Evolutionary conservation across 37 sponge, comb jelly and placozoan genomes (phyloP).

Genomic region (Petrosia ficiformis): DNA sequence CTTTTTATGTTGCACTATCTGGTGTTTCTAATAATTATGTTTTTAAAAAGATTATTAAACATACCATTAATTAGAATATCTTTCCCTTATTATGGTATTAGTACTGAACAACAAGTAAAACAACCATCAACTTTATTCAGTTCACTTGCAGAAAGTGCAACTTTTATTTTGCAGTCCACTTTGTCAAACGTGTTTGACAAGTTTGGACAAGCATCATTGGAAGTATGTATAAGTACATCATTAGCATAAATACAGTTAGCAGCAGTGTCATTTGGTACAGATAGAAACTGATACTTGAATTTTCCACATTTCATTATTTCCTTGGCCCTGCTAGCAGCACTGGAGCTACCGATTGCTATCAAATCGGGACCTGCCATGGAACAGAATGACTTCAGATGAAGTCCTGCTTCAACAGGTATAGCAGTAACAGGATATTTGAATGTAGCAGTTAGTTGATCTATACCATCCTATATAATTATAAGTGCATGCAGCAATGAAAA

Average conservation of each 20-base stretch:
- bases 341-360: constrained; percentile 63
- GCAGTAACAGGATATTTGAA: constrained; percentile 50
- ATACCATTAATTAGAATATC: too few species aligned
- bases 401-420: constrained; percentile 38
- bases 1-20: too few species aligned
- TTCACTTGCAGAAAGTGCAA: constrained; percentile 44
- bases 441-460: constrained; percentile 47
- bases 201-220: constrained; percentile 22
- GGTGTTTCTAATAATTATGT: too few species aligned
- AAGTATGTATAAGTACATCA: constrained; percentile 50
- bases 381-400: constrained; percentile 77
- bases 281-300: constrained; percentile 36
- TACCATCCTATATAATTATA: constrained; percentile 49
- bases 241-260: constrained; percentile 79
- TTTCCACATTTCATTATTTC: constrained; percentile 24
- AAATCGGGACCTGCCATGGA: constrained; percentile 74
- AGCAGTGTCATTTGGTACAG: constrained; percentile 54
- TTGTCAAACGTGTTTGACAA: constrained; percentile 40
- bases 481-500: too few species aligned
- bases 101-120: constrained; percentile 72
- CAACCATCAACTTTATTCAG: constrained; percentile 66
- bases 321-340: constrained; percentile 29
- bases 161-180: constrained; percentile 23
- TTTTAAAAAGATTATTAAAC: too few species aligned
- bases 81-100: constrained; percentile 17